phyloP scores from a whole-genome alignment of 2,113 vertebrate genomes.

The Hipposideros armiger region DNA sequence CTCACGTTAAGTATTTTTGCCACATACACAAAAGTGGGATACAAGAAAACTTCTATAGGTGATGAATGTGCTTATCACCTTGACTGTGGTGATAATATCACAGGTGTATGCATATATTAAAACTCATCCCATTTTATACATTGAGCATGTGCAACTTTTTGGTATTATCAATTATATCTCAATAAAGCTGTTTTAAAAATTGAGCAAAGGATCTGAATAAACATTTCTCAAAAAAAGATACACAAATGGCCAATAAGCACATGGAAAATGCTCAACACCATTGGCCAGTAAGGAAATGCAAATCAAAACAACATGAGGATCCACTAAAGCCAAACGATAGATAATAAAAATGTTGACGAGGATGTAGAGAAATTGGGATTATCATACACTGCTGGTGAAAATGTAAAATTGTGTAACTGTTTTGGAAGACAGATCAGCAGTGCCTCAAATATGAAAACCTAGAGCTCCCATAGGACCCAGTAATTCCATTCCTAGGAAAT shows the following conservation, averaged over 20 bases:
- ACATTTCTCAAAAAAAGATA: not conserved
- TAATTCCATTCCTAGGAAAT: not conserved
- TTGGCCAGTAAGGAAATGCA: not conserved
- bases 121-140: not conserved
- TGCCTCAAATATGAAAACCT: not conserved
- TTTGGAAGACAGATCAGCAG: not conserved
- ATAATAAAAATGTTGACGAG: too few species aligned
- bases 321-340: not conserved
- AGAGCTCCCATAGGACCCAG: not conserved
- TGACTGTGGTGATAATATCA: not conserved
- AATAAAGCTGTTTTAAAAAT: not conserved
- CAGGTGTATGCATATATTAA: not conserved
- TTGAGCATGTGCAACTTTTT: not conserved
- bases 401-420: not conserved
- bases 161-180: not conserved
- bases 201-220: not conserved
- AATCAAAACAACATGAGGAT: not conserved
- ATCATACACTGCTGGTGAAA: not conserved
- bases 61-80: not conserved
- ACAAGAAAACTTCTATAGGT: not conserved
- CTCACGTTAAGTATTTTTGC: not conserved
- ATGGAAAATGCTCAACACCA: not conserved
- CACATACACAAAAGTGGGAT: not conserved
- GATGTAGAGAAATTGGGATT: not conserved
- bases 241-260: not conserved